Base-by-base conservation (phyloP, 1,140 invertebrate species). In the Sinonovacula constricta region DNA sequence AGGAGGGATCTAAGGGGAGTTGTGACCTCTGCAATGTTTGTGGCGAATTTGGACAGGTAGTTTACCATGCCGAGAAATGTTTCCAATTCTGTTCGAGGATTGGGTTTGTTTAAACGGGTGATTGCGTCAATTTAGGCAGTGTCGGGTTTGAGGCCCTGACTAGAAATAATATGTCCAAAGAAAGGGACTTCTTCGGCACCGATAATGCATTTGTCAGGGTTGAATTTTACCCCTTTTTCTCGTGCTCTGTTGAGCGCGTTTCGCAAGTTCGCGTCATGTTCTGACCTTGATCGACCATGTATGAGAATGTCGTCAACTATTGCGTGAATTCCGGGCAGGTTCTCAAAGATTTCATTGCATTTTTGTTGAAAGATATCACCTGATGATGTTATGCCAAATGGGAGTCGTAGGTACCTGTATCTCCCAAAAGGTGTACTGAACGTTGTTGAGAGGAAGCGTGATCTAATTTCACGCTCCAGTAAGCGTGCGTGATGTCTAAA, bases 71-170 rank as follows among this genome's bases (percentile, higher is more conserved):
- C 89, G 26, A 91, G 56, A 56, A 85, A 30, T 53, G n/a, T 83
- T 66, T 85, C 66, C 14, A 84, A 51, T 30, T 83, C 65, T 14
- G 60, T 33, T 15, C 26, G 18, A 28, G 56, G 60, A 2, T 74
- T 34, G 3, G 81, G 79, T 15, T 36, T 15, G 18, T 72, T 31
- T 68, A 84, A 78, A 12, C 65, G 26, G 15, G 12, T 4, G 10
- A 91, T 88, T 5, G 85, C 85, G 18, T 83, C 78, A 1, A 91
- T 75, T 78, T 91, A 91, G 2, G 83, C 76, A 0, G 85, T 91
- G n/a, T n/a, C n/a, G n/a, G n/a, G n/a, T n/a, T n/a, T n/a, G n/a
- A n/a, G n/a, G n/a, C n/a, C n/a, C n/a, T n/a, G n/a, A n/a, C n/a
- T n/a, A n/a, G n/a, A n/a, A n/a, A n/a, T n/a, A n/a, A n/a, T n/a